A percentile compares a stretch with the other conserved stretches of the same genome.
These are phyloP conservation scores for Coluber constrictor DNA, from an alignment of 2,797 vertebrate genomes.

Conservation along the genomic window DNA sequence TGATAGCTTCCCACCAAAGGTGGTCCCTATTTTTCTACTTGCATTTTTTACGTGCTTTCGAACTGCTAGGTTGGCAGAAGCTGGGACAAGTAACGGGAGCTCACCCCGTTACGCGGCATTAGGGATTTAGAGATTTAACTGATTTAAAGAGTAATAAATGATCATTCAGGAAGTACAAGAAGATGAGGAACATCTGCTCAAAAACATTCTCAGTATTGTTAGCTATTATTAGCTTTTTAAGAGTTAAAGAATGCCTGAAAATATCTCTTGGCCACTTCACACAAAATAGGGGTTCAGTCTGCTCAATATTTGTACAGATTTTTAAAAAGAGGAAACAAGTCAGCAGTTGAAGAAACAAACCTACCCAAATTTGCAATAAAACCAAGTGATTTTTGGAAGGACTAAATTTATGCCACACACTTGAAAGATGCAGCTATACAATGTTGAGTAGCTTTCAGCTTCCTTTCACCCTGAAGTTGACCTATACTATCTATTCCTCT, in stretches of 20 bases:
- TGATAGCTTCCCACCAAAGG: no score
- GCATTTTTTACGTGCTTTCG: no score
- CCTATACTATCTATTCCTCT: background rate
- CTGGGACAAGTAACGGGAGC: no score
- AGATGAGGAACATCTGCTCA: background rate
- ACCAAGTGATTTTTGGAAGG: background rate
- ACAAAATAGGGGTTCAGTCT: background rate
- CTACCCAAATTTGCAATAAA: background rate
- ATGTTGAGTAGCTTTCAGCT: background rate
- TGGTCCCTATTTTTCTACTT: no score
- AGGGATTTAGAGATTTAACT: background rate
- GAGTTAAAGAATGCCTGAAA: background rate
- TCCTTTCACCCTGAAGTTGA: background rate
- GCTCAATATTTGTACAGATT: background rate
- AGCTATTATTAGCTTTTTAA: background rate
- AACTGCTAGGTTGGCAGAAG: no score
- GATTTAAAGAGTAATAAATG: background rate
- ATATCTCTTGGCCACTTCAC: background rate
- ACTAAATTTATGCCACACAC: background rate
- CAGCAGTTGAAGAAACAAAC: background rate
- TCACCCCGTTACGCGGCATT: no score
- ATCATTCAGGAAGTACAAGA: background rate
- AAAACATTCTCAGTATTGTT: background rate
- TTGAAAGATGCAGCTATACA: background rate
- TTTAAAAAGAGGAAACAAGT: background rate